Percentiles rank a stretch among this genome's conserved stretches.
phyloP scores from a whole-genome alignment of 1,140 invertebrate species.

The Rhopalosiphum padi region DNA sequence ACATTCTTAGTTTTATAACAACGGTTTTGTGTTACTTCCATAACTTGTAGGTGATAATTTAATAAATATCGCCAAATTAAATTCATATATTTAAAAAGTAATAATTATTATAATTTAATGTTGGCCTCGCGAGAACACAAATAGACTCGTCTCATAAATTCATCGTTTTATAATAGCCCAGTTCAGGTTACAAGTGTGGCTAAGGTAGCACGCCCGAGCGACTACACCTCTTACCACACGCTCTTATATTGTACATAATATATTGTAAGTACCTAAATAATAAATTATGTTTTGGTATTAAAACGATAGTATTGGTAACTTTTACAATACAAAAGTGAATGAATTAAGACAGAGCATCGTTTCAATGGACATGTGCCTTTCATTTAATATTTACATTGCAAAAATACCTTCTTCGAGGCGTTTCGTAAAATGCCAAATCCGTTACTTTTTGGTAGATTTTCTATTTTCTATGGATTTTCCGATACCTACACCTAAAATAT shows the following conservation, averaged over 20 bases:
- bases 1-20: not conserved
- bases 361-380: not conserved
- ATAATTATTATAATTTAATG: conserved; percentile 35
- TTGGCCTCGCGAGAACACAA: not conserved
- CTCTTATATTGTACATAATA: not conserved
- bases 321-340: not conserved
- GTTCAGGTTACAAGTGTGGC: not conserved
- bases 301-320: not conserved
- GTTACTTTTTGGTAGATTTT: not conserved
- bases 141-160: conserved; percentile 13
- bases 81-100: not conserved
- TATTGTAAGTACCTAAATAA: not conserved
- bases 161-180: conserved; percentile 1
- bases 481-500: no score
- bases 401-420: not conserved
- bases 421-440: not conserved
- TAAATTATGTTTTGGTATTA: not conserved
- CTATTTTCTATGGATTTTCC: no score
- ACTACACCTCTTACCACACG: not conserved
- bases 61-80: not conserved
- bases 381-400: not conserved
- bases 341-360: not conserved
- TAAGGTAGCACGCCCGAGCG: not conserved
- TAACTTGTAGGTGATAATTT: not conserved
- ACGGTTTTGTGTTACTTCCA: not conserved